Evolutionary conservation across 2,113 vertebrate species (phyloP).

Genomic region (Gasterosteus aculeatus): DNA sequence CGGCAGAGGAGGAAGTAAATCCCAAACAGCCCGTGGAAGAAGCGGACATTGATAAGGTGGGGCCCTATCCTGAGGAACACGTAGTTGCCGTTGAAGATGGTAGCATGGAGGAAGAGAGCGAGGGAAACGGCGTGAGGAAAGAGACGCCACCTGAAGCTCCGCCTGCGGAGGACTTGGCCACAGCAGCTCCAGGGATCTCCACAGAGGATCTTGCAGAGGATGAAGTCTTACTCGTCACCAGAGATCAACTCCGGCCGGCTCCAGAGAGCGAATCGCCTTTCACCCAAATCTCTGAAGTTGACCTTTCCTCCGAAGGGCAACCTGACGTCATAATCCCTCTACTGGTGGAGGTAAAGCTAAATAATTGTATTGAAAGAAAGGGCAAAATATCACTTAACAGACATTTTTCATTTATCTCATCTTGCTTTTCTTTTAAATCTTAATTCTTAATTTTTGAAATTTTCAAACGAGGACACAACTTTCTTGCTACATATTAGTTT

Average conservation of each 20-base stretch:
- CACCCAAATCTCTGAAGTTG: conserved; percentile 51
- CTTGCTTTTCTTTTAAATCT: neutral
- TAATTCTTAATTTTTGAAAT: neutral
- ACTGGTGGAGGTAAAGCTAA: conserved; percentile 62
- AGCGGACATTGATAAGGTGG: neutral
- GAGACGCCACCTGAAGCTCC: conserved; percentile 37
- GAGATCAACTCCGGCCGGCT: conserved; percentile 42
- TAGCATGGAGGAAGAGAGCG: conserved; percentile 4
- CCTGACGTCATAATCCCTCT: conserved; percentile 45
- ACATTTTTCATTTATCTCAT: neutral
- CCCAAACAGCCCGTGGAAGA: conserved; percentile 5
- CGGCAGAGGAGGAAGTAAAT: neutral
- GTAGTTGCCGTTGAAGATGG: conserved; percentile 26
- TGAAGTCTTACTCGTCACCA: conserved; percentile 68
- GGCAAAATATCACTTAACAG: neutral
- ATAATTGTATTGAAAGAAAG: neutral
- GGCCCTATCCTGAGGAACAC: conserved; percentile 22
- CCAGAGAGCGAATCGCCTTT: conserved; percentile 72
- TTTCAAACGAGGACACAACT: neutral
- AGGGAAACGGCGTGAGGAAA: conserved; percentile 16
- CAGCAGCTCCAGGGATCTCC: conserved; percentile 49
- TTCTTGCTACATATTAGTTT: neutral
- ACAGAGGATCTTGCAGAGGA: conserved; percentile 65
- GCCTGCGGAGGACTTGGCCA: conserved; percentile 21
- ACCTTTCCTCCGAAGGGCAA: conserved; percentile 27